Percentiles rank a stretch among this genome's conserved stretches.
Evolutionary conservation across 92 coral and sea anemone genomes (phyloP).

Genomic region (Parazoanthus atlanticus): DNA sequence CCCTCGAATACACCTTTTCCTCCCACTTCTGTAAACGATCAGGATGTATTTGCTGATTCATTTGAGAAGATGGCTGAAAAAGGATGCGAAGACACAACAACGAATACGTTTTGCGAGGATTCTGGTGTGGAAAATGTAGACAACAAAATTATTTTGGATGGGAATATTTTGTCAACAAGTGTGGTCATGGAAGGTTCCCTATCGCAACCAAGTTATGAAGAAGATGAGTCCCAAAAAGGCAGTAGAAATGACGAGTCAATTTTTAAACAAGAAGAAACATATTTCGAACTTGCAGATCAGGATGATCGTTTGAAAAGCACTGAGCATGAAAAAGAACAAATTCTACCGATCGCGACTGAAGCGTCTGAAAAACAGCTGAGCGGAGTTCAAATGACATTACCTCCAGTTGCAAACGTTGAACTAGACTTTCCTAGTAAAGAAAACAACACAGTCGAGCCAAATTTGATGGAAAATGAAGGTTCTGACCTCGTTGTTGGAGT

Average conservation of each 20-base stretch:
- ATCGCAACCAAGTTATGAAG: not conserved
- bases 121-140: constrained; percentile 4
- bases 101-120: not conserved
- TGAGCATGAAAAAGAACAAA: not conserved
- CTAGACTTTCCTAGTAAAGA: not conserved
- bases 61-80: constrained; percentile 1
- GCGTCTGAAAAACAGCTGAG: not conserved
- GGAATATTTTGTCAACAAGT: not conserved
- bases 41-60: constrained; percentile 19
- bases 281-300: not conserved
- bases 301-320: not conserved
- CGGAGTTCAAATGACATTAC: not conserved
- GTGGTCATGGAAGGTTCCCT: not conserved
- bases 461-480: not conserved
- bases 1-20: constrained; percentile 31
- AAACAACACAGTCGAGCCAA: not conserved
- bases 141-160: constrained; percentile 2
- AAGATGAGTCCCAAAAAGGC: not conserved
- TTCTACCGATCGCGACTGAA: not conserved
- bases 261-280: not conserved
- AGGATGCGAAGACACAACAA: not conserved
- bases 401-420: not conserved
- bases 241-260: not conserved
- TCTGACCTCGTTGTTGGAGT: not conserved
- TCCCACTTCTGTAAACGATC: not conserved